Conservation (phyloP, 1,140 invertebrate genomes). For the Saccostrea glomerata region DNA sequence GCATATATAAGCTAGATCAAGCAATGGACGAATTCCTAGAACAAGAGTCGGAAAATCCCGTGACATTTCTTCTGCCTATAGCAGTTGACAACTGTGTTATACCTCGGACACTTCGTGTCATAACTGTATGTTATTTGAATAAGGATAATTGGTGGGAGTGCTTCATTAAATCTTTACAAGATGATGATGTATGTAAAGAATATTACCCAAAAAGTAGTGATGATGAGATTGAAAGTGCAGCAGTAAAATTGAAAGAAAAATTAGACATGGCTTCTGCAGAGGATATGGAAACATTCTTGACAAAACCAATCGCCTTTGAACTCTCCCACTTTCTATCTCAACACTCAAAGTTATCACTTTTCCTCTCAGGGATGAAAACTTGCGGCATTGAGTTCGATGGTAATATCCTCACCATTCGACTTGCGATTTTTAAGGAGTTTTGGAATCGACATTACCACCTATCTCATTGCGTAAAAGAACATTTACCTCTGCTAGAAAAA, state of each 20-base stretch:
- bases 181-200: background rate
- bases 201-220: background rate
- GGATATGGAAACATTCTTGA: slow-evolving; percentile 41
- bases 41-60: background rate
- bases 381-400: slow-evolving; percentile 38
- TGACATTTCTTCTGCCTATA: slow-evolving; percentile 10
- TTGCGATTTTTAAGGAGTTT: slow-evolving; percentile 23
- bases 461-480: slow-evolving; percentile 31
- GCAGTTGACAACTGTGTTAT: slow-evolving; percentile 22
- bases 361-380: slow-evolving; percentile 40
- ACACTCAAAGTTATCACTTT: background rate
- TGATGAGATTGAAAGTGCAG: background rate
- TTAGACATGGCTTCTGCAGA: background rate
- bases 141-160: background rate
- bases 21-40: slow-evolving; percentile 39
- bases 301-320: slow-evolving; percentile 38
- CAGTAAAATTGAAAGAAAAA: background rate
- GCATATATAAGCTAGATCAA: slow-evolving; percentile 38
- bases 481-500: background rate
- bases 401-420: background rate
- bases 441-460: slow-evolving; percentile 13
- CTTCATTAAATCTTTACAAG: background rate
- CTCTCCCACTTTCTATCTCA: slow-evolving; percentile 43
- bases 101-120: background rate
- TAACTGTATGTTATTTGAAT: background rate